Evolutionary conservation across 2,113 vertebrate species (phyloP).

Genomic region (Cavia porcellus): DNA sequence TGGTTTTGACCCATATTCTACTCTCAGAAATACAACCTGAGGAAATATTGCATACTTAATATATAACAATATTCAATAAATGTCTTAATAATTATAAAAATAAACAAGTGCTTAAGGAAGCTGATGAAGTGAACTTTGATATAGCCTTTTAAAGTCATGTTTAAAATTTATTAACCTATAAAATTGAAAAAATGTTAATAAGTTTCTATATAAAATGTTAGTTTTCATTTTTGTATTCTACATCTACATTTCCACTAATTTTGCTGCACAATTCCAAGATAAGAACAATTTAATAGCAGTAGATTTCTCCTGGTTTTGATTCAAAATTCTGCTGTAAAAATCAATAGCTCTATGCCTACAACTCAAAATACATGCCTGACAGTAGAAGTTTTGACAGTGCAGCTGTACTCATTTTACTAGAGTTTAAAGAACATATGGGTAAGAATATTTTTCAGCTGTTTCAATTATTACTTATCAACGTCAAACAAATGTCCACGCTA

Average conservation of each 20-base stretch:
- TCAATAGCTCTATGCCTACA: background rate
- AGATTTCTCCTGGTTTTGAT: background rate
- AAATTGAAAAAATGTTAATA: background rate
- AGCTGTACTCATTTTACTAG: background rate
- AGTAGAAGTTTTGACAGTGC: background rate
- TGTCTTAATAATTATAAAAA: background rate
- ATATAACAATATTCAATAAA: background rate
- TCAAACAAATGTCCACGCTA: background rate
- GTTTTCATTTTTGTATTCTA: background rate
- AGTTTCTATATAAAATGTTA: background rate
- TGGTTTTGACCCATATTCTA: background rate
- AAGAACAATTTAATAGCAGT: background rate
- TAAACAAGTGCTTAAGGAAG: background rate
- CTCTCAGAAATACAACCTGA: constrained; percentile 11
- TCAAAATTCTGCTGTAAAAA: background rate
- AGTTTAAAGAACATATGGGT: background rate
- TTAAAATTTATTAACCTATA: background rate
- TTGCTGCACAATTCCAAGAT: background rate
- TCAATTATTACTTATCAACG: background rate
- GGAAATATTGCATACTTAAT: background rate
- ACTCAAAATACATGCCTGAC: background rate
- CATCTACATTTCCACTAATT: background rate
- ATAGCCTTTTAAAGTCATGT: background rate
- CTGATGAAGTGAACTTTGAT: background rate
- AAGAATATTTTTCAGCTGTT: background rate